Conservation (phyloP, 2,797 vertebrate species). For the Tragopan temminckii region DNA sequence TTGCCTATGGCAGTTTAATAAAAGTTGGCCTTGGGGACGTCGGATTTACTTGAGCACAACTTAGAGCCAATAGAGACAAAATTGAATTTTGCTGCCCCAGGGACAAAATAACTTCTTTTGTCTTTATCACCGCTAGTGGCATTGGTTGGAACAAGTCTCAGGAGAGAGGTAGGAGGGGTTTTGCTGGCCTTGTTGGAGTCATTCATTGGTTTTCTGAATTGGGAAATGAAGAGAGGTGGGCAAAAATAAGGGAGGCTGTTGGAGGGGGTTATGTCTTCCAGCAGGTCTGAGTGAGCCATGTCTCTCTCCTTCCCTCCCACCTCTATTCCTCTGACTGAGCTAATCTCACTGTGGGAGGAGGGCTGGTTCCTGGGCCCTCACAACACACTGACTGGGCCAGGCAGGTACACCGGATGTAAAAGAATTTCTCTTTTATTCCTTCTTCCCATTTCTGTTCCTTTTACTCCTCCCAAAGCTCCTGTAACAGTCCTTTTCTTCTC, state of each 20-base stretch:
- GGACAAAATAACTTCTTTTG: slow-evolving; percentile 49
- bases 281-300: neutral
- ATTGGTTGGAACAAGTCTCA: neutral
- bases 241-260: neutral
- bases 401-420: neutral
- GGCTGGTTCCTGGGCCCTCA: neutral
- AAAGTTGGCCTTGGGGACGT: slow-evolving; percentile 20
- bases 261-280: neutral
- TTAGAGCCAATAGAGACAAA: slow-evolving; percentile 56
- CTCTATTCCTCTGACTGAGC: neutral
- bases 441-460: neutral
- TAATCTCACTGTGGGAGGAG: neutral
- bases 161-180: neutral
- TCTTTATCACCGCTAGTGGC: slow-evolving; percentile 4
- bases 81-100: slow-evolving; percentile 62
- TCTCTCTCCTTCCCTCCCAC: neutral
- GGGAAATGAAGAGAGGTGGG: neutral
- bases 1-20: slow-evolving; percentile 30
- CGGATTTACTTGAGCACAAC: slow-evolving; percentile 49
- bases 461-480: neutral
- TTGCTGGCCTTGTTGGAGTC: neutral
- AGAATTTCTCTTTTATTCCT: neutral
- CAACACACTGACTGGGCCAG: neutral
- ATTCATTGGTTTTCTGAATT: neutral
- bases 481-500: neutral